Evolutionary conservation across 2,113 vertebrate species (phyloP).

Genomic region (Caloenas nicobarica): DNA sequence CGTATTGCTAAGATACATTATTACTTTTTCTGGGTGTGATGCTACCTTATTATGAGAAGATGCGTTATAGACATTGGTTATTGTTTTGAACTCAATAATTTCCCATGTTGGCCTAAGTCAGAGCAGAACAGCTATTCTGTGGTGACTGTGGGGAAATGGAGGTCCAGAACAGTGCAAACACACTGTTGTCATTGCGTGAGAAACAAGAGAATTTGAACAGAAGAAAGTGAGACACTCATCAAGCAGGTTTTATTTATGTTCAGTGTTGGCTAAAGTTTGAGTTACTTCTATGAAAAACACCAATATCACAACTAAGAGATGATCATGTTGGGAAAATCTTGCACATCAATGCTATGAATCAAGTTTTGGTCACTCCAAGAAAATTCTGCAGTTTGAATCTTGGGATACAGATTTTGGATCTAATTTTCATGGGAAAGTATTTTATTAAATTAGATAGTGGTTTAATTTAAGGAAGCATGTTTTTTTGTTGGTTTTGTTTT

Average conservation of each 20-base stretch:
- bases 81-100: neutral
- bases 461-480: neutral
- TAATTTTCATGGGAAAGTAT: neutral
- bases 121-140: neutral
- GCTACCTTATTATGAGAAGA: neutral
- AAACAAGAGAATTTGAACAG: neutral
- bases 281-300: neutral
- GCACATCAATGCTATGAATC: neutral
- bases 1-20: neutral
- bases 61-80: neutral
- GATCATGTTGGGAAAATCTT: neutral
- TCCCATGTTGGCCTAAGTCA: neutral
- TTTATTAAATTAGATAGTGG: neutral
- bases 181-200: neutral
- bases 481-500: neutral
- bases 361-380: neutral
- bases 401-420: neutral
- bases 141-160: neutral
- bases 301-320: neutral
- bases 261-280: neutral
- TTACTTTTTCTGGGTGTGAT: neutral
- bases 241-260: neutral
- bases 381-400: neutral
- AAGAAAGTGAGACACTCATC: neutral
- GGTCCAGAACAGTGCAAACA: neutral